A percentile compares a stretch with the other conserved stretches of the same genome.
Conservation (phyloP, 2,888 invertebrate species). For the Rhamnusium bicolor region DNA sequence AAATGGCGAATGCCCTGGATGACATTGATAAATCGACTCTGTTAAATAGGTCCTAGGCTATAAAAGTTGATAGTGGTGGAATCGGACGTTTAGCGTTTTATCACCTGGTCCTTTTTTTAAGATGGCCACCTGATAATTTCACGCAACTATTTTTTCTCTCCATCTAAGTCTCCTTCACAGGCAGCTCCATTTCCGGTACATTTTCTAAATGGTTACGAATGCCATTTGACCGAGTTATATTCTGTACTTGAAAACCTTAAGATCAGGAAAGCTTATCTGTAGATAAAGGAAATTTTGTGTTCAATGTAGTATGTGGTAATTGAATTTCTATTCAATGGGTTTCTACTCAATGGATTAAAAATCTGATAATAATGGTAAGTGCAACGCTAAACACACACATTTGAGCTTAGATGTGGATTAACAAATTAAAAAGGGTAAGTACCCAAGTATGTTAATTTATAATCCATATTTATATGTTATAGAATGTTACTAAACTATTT, state of each 20-base stretch:
- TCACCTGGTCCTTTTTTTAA: constrained; percentile 4
- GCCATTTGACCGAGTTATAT: neutral
- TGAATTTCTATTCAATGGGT: no score
- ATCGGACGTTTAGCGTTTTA: neutral
- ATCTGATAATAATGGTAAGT: no score
- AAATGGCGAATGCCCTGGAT: constrained; percentile 17
- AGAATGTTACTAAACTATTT: no score
- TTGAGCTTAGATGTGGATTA: no score
- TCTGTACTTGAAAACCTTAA: neutral
- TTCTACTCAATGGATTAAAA: no score
- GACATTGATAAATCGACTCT: constrained; percentile 20
- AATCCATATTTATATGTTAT: no score
- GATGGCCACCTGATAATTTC: neutral
- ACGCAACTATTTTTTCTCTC: constrained; percentile 1
- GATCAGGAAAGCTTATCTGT: neutral
- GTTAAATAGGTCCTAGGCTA: constrained; percentile 10
- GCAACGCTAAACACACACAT: no score
- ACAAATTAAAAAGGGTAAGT: no score
- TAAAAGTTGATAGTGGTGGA: neutral
- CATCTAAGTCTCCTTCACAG: neutral
- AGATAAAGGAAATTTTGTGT: neutral
- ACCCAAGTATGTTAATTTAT: no score
- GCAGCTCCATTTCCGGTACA: neutral
- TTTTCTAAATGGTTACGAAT: neutral
- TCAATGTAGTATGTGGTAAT: neutral